These are phyloP conservation scores for Stegophylla sp. DNA, from an alignment of 2,888 invertebrate species.

Conservation along the genomic window DNA sequence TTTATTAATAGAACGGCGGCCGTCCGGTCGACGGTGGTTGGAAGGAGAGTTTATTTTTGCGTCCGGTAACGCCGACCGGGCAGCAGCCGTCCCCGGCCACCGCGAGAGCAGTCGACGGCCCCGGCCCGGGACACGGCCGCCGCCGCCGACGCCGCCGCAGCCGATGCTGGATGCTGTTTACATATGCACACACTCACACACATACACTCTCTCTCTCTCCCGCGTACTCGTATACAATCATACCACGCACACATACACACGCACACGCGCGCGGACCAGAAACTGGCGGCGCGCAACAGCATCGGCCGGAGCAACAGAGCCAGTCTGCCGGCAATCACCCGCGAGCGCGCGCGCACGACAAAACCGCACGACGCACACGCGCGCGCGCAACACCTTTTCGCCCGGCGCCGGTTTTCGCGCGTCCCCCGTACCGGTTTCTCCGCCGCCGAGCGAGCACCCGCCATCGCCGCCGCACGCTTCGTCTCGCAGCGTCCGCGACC, in stretches of 20 bases:
- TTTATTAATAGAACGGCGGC: slow-evolving; percentile 50
- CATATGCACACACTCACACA: neutral
- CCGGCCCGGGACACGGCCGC: slow-evolving; percentile 37
- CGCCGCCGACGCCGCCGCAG: slow-evolving; percentile 22
- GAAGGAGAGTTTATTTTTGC: slow-evolving; percentile 56
- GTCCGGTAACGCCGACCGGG: slow-evolving; percentile 24
- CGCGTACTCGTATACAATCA: neutral
- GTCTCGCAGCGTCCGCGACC: too few relatives aligned
- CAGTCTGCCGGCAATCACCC: slow-evolving; percentile 54
- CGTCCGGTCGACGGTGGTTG: slow-evolving; percentile 38
- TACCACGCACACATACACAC: neutral
- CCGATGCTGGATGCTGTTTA: slow-evolving; percentile 39
- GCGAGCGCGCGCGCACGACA: slow-evolving; percentile 44
- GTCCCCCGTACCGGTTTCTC: neutral
- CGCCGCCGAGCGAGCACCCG: neutral
- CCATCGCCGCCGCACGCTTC: neutral
- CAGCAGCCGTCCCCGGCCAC: slow-evolving; percentile 14
- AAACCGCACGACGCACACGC: slow-evolving; percentile 14
- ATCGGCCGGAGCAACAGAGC: neutral
- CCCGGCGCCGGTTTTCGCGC: neutral
- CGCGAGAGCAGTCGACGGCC: slow-evolving; percentile 26
- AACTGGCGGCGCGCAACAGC: slow-evolving; percentile 36
- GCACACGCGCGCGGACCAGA: slow-evolving; percentile 20
- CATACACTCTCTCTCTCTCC: neutral
- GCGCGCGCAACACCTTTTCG: neutral